Evolutionary conservation across 2,113 vertebrate genomes (phyloP), one percentile per base, ranked within the genome.

Genomic region (Chamaetylas fuelleborni): DNA sequence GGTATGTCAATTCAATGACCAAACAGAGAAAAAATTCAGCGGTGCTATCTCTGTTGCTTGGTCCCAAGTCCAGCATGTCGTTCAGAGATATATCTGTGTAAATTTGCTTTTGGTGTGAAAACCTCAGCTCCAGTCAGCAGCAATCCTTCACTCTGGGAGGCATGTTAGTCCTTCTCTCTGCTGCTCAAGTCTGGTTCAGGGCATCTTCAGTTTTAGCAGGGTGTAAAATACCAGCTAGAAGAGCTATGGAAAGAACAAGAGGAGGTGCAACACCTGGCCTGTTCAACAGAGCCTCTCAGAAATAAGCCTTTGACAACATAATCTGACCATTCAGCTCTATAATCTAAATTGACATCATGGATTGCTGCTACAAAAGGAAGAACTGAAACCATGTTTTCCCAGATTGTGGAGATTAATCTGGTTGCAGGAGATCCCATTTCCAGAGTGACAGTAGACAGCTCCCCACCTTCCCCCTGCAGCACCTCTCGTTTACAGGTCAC

Each of bases 321-420:
- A 94, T 77, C 71, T 85, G 53, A 36, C 34, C 0, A 0, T 80
- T 92, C 3, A 6, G 45, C 29, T 83, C 58, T 61, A 24, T 87
- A 89, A 93, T 95, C 83, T 92, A 87, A 91, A 0, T 45, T 87
- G 94, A 91, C 70, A 85, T 76, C 42, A n/a, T 0, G 1, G 73
- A 61, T 69, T 84, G 43, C 58, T 86, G 17, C 60, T 84, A 90
- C 76, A 93, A 83, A 83, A 88, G 67, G 86, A 80, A 92, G 94
- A 94, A 88, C 26, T 18, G 60, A 94, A 94, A 88, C 60, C 51
- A 10, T 64, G 69, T 92, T 94, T 94, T 97, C 64, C 72, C 42
- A 56, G 51, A 83, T 58, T 92, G 64, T 0, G 6, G 42, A 73
- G 64, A 70, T 66, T 77, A 80, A 70, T 74, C 74, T 14, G 3